These are phyloP conservation scores for Dreissena polymorpha DNA, from an alignment of 1,140 invertebrate genomes.

Conservation along the genomic window DNA sequence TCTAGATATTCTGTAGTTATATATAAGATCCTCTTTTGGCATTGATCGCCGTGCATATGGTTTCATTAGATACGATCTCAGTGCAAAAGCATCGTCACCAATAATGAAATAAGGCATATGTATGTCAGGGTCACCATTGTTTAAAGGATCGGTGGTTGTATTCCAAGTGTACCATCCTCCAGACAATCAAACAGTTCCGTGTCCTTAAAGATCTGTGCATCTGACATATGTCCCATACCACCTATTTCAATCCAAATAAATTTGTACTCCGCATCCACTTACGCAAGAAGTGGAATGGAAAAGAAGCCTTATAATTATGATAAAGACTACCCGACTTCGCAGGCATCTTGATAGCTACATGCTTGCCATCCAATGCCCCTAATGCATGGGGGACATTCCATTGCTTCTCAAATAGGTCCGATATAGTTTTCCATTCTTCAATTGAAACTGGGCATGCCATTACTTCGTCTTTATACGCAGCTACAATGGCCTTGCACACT, in stretches of 20 bases:
- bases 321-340: conserved; percentile 11
- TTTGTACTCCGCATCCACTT: conserved; percentile 11
- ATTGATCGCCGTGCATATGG: too few relatives aligned
- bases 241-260: conserved; percentile 11
- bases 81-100: too few relatives aligned
- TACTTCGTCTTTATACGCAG: too few relatives aligned
- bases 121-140: conserved; percentile 10
- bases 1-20: conserved; percentile 78
- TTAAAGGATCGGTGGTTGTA: conserved; percentile 49
- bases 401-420: too few relatives aligned
- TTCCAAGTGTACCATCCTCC: conserved; percentile 55
- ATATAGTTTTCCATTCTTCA: too few relatives aligned
- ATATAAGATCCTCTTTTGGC: conserved; percentile 69
- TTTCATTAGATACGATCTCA: too few relatives aligned
- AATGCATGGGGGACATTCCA: too few relatives aligned
- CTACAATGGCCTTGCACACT: too few relatives aligned
- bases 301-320: neutral
- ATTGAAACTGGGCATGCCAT: too few relatives aligned
- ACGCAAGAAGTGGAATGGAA: neutral
- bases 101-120: too few relatives aligned
- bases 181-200: conserved; percentile 29
- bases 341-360: too few relatives aligned
- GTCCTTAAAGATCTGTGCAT: conserved; percentile 17
- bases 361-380: too few relatives aligned
- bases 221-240: conserved; percentile 8